Percentiles rank a stretch among this genome's conserved stretches.
These are phyloP conservation scores for Nesoenas mayeri DNA, from an alignment of 2,113 vertebrate genomes.

Conservation along the genomic window DNA sequence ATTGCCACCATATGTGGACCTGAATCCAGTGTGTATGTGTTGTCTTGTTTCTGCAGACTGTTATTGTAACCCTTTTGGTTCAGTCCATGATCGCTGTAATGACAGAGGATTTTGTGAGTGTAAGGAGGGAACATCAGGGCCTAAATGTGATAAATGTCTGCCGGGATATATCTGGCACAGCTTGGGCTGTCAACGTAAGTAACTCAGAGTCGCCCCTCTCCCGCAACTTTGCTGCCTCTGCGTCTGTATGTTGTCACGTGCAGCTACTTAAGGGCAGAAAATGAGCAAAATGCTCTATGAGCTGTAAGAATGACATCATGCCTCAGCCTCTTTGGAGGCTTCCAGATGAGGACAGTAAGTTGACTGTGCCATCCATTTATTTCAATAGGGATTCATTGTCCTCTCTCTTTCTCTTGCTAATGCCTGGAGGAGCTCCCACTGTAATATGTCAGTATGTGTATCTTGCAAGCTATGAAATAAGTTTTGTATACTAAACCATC, in stretches of 20 bases:
- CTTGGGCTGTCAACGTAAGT: slow-evolving; percentile 98
- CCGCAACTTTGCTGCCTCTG: slow-evolving; percentile 65
- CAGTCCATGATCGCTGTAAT: slow-evolving; percentile 97
- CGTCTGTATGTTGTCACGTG: slow-evolving; percentile 67
- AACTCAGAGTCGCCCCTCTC: slow-evolving; percentile 76
- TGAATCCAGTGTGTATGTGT: slow-evolving; percentile 87
- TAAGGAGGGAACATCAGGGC: slow-evolving; percentile 95
- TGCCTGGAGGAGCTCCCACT: background rate
- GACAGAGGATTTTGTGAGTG: slow-evolving; percentile 99
- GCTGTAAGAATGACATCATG: slow-evolving; percentile 8
- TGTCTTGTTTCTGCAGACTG: slow-evolving; percentile 98
- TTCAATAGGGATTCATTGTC: background rate
- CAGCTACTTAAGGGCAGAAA: slow-evolving; percentile 64
- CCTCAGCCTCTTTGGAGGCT: background rate
- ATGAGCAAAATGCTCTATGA: background rate
- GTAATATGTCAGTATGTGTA: background rate
- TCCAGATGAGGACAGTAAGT: slow-evolving; percentile 8
- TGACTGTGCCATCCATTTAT: background rate
- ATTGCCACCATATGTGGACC: slow-evolving; percentile 35
- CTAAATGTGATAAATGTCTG: slow-evolving; percentile 96
- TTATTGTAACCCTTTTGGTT: slow-evolving; percentile 98
- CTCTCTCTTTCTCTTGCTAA: background rate
- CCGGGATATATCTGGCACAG: slow-evolving; percentile 96
- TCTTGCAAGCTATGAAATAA: background rate
- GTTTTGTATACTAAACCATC: background rate